A percentile compares a stretch with the other conserved stretches of the same genome.
These are phyloP conservation scores for Reinhardtius hippoglossoides DNA, from an alignment of 2,113 vertebrate genomes.

Conservation along the genomic window DNA sequence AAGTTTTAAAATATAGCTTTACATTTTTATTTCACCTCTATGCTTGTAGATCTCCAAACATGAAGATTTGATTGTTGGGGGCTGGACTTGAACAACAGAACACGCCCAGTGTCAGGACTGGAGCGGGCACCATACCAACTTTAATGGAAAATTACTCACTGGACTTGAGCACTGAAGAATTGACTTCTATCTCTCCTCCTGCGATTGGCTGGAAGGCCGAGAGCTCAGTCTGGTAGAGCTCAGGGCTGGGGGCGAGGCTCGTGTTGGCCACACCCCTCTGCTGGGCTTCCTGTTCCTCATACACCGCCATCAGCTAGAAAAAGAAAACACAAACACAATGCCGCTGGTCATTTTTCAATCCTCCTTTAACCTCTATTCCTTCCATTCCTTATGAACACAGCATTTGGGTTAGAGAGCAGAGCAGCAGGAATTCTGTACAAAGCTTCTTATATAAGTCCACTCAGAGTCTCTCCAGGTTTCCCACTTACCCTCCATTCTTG, in stretches of 20 bases:
- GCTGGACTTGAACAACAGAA: no score
- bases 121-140: background rate
- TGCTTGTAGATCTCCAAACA: background rate
- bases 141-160: conserved; percentile 78
- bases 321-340: conserved; percentile 10
- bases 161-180: conserved; percentile 90
- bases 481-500: background rate
- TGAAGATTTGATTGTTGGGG: background rate
- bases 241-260: conserved; percentile 83
- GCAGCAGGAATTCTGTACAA: background rate
- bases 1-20: background rate
- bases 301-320: conserved; percentile 93
- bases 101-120: background rate
- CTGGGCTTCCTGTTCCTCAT: conserved; percentile 92
- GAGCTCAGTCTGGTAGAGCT: conserved; percentile 89
- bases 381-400: background rate
- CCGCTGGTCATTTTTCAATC: background rate
- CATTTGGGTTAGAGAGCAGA: background rate
- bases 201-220: conserved; percentile 90
- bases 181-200: conserved; percentile 97
- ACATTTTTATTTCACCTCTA: background rate
- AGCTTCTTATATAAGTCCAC: background rate
- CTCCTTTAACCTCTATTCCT: background rate
- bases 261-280: conserved; percentile 77
- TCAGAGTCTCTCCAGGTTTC: background rate